Evolutionary conservation across 1,140 invertebrate species (phyloP).

Genomic region (silkworm (Bombyx mori)): DNA sequence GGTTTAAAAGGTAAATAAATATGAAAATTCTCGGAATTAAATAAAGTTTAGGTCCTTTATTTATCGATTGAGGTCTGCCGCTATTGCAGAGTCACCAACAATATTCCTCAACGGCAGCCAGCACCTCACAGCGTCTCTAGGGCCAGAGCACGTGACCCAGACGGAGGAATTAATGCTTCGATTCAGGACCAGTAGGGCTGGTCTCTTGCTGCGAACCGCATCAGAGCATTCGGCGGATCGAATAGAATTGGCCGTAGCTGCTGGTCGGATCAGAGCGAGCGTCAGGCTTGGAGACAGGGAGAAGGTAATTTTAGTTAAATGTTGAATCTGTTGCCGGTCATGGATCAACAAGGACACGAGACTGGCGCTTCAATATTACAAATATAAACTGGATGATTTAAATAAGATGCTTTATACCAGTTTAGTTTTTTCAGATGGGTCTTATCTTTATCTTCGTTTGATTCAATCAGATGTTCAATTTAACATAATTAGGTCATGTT

Average conservation of each 20-base stretch:
- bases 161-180: slow-evolving; percentile 92
- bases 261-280: slow-evolving; percentile 84
- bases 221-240: slow-evolving; percentile 84
- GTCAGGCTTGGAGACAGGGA: slow-evolving; percentile 88
- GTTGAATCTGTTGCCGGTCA: slow-evolving; percentile 1
- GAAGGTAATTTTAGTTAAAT: slow-evolving; percentile 74
- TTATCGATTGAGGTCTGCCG: no score
- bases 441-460: background rate
- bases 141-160: slow-evolving; percentile 87
- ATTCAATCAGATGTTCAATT: background rate
- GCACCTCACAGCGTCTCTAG: slow-evolving; percentile 84
- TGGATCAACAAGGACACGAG: no score
- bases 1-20: no score
- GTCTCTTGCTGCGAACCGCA: slow-evolving; percentile 82
- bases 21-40: no score
- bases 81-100: slow-evolving; percentile 77
- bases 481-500: no score
- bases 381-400: background rate
- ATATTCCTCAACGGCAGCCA: slow-evolving; percentile 91
- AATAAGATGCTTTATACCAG: background rate
- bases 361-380: background rate
- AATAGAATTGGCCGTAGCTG: slow-evolving; percentile 86
- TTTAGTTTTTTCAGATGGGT: background rate
- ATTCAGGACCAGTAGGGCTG: slow-evolving; percentile 87
- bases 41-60: no score